A percentile compares a stretch with the other conserved stretches of the same genome.
Conservation (phyloP, 2,113 vertebrate genomes). For the Microcebus jonahi region DNA sequence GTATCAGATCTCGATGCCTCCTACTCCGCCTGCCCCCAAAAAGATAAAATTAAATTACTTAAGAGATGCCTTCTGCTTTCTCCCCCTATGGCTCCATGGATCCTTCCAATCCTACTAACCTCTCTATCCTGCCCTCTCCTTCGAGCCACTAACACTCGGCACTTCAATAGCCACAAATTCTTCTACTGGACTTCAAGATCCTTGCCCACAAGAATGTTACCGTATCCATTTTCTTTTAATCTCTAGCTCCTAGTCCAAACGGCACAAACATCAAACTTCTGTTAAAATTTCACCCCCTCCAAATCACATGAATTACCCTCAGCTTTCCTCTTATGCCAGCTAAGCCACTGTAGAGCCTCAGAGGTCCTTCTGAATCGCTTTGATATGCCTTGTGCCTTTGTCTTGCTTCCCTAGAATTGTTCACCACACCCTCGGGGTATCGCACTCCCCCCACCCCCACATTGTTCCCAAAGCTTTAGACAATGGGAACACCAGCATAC, state of each 20-base stretch:
- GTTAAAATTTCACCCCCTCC: constrained; percentile 21
- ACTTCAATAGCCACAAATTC: neutral
- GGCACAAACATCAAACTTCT: neutral
- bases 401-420: neutral
- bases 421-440: neutral
- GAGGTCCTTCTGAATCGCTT: neutral
- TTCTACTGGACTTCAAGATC: neutral
- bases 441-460: neutral
- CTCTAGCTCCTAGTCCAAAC: neutral
- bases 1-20: neutral
- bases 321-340: constrained; percentile 27
- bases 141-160: neutral
- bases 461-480: neutral
- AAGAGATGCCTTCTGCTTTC: neutral
- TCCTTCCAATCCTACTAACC: neutral
- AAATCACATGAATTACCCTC: constrained; percentile 37
- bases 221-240: constrained; percentile 2
- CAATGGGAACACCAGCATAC: neutral
- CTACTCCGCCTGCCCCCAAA: neutral
- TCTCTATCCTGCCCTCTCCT: neutral
- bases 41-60: neutral
- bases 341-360: neutral
- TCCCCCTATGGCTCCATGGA: neutral
- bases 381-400: neutral
- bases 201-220: neutral